These are phyloP conservation scores for Catostylus mosaicus DNA, from an alignment of 30 jellyfish, hydroid and myxozoan genomes.

Conservation along the genomic window DNA sequence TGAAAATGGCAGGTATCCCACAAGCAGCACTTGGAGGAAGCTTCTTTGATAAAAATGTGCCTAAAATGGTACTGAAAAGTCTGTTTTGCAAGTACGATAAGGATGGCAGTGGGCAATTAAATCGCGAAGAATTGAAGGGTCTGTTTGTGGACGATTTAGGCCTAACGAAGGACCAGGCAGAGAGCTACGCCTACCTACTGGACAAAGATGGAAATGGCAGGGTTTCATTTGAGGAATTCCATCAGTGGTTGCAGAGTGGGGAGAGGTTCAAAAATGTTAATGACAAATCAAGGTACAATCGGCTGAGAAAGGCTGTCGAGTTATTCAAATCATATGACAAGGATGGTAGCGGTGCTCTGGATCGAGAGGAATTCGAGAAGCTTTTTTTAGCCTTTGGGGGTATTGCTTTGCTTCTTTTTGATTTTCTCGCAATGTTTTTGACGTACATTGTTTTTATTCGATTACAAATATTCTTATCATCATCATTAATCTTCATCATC, in stretches of 20 bases:
- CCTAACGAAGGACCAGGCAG: constrained; percentile 86
- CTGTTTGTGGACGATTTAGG: constrained; percentile 88
- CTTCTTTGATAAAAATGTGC: constrained; percentile 81
- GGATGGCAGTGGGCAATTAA: constrained; percentile 85
- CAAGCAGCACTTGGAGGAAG: constrained; percentile 54
- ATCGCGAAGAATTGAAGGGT: constrained; percentile 63
- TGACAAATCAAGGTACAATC: constrained; percentile 76
- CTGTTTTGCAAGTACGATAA: constrained; percentile 86
- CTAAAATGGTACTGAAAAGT: constrained; percentile 77
- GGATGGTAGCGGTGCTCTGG: constrained; percentile 91
- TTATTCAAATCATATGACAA: constrained; percentile 83
- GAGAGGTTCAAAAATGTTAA: constrained; percentile 84
- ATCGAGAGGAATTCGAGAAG: constrained; percentile 72
- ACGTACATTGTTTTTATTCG: too few species aligned
- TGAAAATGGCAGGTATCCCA: constrained; percentile 8
- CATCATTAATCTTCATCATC: too few species aligned
- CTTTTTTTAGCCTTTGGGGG: constrained; percentile 81
- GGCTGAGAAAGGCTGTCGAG: constrained; percentile 87
- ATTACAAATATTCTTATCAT: too few species aligned
- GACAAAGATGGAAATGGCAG: constrained; percentile 94
- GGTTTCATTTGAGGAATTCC: constrained; percentile 84
- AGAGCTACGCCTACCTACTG: constrained; percentile 76
- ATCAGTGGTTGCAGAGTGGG: constrained; percentile 92
- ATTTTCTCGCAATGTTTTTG: background rate
- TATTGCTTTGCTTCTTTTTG: background rate